A percentile compares a stretch with the other conserved stretches of the same genome.
phyloP scores from a whole-genome alignment of 2,888 invertebrate species.

The Agonopterix subpropinquella region DNA sequence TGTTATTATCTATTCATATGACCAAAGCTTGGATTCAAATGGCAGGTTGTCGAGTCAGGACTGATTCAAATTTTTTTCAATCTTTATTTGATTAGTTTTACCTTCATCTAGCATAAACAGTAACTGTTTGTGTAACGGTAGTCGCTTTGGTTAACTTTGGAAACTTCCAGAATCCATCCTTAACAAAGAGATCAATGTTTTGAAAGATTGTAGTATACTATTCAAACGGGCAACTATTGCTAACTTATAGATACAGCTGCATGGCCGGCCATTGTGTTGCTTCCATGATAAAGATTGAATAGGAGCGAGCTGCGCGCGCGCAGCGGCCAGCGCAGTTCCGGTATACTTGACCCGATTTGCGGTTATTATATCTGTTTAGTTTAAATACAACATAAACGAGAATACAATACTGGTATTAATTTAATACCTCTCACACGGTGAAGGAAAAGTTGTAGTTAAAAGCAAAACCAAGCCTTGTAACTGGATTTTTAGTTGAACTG shows the following conservation, averaged over 20 bases:
- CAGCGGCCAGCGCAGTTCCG: slow-evolving; percentile 51
- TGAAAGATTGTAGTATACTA: too few species aligned
- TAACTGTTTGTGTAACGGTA: too few species aligned
- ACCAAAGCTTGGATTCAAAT: too few species aligned
- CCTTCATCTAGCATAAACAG: too few species aligned
- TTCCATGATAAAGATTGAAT: slow-evolving; percentile 50
- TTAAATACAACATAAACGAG: not conserved
- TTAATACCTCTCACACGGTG: not conserved
- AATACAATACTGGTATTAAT: not conserved
- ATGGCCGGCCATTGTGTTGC: slow-evolving; percentile 29
- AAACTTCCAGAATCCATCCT: too few species aligned
- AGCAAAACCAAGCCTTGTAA: not conserved
- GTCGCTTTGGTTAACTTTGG: not conserved
- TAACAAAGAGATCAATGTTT: too few species aligned
- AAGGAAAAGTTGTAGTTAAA: not conserved
- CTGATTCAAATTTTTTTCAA: too few species aligned
- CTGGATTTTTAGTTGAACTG: not conserved
- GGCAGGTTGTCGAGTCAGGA: too few species aligned
- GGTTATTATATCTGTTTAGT: slow-evolving; percentile 37
- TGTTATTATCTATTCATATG: too few species aligned
- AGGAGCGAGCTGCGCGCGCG: slow-evolving; percentile 55
- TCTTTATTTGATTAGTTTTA: too few species aligned
- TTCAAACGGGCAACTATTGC: too few species aligned
- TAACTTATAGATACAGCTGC: not conserved
- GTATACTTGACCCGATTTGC: slow-evolving; percentile 67